Conservation (phyloP, 2,888 invertebrate species). For the Liopterus haemorrhoidalis region DNA sequence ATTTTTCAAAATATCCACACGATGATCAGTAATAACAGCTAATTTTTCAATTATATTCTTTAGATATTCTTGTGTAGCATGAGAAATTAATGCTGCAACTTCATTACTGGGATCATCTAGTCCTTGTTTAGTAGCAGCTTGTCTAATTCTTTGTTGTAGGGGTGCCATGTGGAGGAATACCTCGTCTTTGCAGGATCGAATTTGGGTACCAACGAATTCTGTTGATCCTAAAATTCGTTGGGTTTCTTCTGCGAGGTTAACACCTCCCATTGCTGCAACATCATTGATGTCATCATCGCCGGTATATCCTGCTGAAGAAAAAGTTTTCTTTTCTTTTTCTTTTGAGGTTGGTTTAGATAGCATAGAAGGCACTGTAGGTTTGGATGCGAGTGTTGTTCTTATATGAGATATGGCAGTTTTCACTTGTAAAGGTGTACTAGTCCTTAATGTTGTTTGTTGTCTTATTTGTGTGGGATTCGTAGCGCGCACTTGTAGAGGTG, state of each 20-base stretch:
- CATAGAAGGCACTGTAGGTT: slow-evolving; percentile 53
- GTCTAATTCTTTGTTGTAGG: slow-evolving; percentile 70
- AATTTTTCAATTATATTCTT: slow-evolving; percentile 87
- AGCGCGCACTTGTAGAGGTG: slow-evolving; percentile 36
- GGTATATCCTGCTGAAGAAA: slow-evolving; percentile 48
- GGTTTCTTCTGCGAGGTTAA: slow-evolving; percentile 93
- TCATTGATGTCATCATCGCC: slow-evolving; percentile 97
- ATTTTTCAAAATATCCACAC: slow-evolving; percentile 86
- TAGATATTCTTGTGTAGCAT: slow-evolving; percentile 89
- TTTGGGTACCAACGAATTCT: slow-evolving; percentile 70
- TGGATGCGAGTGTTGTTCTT: slow-evolving; percentile 47
- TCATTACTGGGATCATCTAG: slow-evolving; percentile 80
- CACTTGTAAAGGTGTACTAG: slow-evolving; percentile 38
- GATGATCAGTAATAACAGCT: slow-evolving; percentile 88
- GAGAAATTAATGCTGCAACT: slow-evolving; percentile 84
- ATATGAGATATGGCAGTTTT: slow-evolving; percentile 42
- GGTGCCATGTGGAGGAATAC: slow-evolving; percentile 72
- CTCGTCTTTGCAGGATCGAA: slow-evolving; percentile 89
- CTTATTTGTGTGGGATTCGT: slow-evolving; percentile 31
- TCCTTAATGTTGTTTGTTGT: slow-evolving; percentile 47
- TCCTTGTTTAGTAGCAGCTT: slow-evolving; percentile 67
- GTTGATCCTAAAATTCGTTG: slow-evolving; percentile 85
- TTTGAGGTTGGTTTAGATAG: slow-evolving; percentile 58
- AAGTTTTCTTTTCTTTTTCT: slow-evolving; percentile 70
- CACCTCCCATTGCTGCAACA: slow-evolving; percentile 98